These are phyloP conservation scores for Platyrinchus mystaceus DNA, from an alignment of 2,797 vertebrate species.

Conservation along the genomic window DNA sequence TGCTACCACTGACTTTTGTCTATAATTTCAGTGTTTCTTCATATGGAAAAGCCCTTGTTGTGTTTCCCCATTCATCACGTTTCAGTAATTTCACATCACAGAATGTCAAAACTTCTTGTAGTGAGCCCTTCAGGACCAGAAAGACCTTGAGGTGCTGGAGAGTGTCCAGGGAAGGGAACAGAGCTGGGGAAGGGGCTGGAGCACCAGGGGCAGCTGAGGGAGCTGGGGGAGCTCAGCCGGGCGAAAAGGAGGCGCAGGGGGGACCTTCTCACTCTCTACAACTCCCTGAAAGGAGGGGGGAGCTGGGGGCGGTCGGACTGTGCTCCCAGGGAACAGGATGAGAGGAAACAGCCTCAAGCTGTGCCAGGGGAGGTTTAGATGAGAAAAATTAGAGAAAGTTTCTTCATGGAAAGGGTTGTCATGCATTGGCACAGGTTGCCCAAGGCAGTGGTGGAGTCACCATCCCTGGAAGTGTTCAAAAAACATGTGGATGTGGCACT, in stretches of 20 bases:
- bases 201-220: neutral
- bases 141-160: neutral
- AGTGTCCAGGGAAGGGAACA: rapidly evolving
- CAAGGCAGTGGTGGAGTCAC: neutral
- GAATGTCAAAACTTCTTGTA: neutral
- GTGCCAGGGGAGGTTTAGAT: neutral
- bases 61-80: neutral
- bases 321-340: neutral
- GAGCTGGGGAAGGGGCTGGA: neutral
- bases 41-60: neutral
- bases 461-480: neutral
- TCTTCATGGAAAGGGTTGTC: neutral
- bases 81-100: neutral
- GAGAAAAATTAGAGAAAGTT: neutral
- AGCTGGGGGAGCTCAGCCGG: neutral
- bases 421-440: neutral
- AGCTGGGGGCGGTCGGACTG: rapidly evolving
- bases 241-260: neutral
- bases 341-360: rapidly evolving
- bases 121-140: neutral
- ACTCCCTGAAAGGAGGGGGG: neutral
- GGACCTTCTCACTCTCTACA: neutral
- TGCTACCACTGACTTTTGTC: neutral
- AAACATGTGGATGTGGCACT: neutral
- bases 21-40: neutral